Conservation (phyloP, 2,797 vertebrate species). For the Brotula barbata region DNA sequence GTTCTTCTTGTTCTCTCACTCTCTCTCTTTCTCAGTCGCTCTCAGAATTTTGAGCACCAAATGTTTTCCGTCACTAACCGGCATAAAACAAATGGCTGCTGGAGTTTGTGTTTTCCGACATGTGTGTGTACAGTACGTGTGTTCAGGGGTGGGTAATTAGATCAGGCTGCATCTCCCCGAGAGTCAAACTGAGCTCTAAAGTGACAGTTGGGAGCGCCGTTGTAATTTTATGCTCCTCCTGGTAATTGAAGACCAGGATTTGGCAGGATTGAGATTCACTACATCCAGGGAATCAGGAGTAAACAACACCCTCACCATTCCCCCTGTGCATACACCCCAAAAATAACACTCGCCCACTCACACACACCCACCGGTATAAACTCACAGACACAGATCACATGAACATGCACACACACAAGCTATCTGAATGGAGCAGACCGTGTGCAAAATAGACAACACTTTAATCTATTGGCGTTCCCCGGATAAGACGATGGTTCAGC, state of each 20-base stretch:
- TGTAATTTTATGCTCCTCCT: constrained; percentile 74
- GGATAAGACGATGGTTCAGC: constrained; percentile 39
- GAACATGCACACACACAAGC: constrained; percentile 21
- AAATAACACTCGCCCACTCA: constrained; percentile 63
- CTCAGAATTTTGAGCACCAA: constrained; percentile 50
- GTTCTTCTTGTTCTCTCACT: constrained; percentile 38
- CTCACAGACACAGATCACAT: constrained; percentile 33
- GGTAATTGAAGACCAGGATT: constrained; percentile 72
- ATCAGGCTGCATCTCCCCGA: constrained; percentile 70
- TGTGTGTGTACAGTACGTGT: constrained; percentile 48
- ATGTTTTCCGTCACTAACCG: constrained; percentile 25
- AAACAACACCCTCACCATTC: constrained; percentile 61
- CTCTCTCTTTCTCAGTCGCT: constrained; percentile 28
- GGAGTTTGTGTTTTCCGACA: constrained; percentile 12
- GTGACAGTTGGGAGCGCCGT: constrained; percentile 72
- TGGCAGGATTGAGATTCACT: constrained; percentile 61
- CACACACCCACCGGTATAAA: background rate
- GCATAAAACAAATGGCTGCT: constrained; percentile 44
- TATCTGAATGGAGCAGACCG: background rate
- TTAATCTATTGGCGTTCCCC: constrained; percentile 45
- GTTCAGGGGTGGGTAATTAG: constrained; percentile 74
- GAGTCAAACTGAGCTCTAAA: constrained; percentile 64
- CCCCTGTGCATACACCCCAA: constrained; percentile 57
- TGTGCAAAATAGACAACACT: constrained; percentile 48
- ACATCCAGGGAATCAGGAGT: constrained; percentile 55